Base-by-base conservation (phyloP, 1,140 invertebrate species). In the Eurosta solidaginis region DNA sequence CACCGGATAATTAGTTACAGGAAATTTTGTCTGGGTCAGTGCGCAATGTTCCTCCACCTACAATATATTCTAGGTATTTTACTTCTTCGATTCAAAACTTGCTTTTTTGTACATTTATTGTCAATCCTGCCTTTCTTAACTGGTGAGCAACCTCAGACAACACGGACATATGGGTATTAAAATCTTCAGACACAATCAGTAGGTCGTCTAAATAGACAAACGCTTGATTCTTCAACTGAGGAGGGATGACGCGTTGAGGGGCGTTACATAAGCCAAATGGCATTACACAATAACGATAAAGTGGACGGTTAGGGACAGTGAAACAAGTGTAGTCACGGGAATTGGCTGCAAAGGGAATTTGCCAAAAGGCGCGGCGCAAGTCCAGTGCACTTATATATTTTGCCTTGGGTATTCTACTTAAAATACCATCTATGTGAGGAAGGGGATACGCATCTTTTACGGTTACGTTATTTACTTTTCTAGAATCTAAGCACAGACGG, bases 121-220 rank as follows among this genome's bases (percentile, higher is more conserved):
- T 78, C 27, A 86, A 47, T n/a, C n/a, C n/a, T n/a, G n/a, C n/a
- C n/a, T n/a, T n/a, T n/a, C 77, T 81, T 49, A 47, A 81, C 80
- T 22, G 33, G n/a, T n/a, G n/a, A n/a, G 50, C 47, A 14, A 2
- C 85, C 79, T 12, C 81, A 76, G 27, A 52, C 6, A 0, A 87
- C 7, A 79, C 89, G 87, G n/a, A n/a, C n/a, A n/a, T n/a, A n/a
- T n/a, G n/a, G 42, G 85, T 81, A 0, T 87, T 82, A 73, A 89
- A 88, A 2, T 80, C 84, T n/a, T 78, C 27, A 17, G 81, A 81
- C 25, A 81, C 78, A 6, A 88, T 77, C 2, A 88, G 80, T 4
- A 88, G 82, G 76, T 89, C 84, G 12, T 44, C 42, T 44, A 44
- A 44, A 44, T 44, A 12, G 12, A 44, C 42, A 44, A 44, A 12